These are phyloP conservation scores for Antedon mediterranea DNA, from an alignment of 53 echinoderm and acorn worm species.

Conservation along the genomic window DNA sequence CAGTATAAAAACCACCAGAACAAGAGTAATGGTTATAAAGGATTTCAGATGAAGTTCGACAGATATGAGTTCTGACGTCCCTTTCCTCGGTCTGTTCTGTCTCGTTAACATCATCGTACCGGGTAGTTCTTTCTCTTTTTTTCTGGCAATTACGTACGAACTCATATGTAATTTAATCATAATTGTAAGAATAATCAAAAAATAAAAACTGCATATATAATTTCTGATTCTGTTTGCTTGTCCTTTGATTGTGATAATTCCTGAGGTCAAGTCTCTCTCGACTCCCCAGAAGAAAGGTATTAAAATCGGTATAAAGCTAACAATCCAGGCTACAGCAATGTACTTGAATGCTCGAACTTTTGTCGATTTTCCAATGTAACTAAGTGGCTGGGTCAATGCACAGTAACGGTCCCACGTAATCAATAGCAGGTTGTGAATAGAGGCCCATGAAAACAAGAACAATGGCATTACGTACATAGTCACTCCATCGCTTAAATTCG, in stretches of 20 bases:
- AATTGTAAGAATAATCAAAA: not conserved
- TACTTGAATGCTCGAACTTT: not conserved
- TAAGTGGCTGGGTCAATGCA: not conserved
- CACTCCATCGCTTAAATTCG: not conserved
- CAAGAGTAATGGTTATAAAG: not conserved
- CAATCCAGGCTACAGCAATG: not conserved
- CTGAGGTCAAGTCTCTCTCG: not conserved
- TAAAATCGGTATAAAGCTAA: not conserved
- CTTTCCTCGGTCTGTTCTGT: not conserved
- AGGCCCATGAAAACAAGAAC: not conserved
- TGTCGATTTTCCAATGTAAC: not conserved
- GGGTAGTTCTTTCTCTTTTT: not conserved
- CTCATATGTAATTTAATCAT: not conserved
- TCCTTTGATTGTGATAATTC: not conserved
- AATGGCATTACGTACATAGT: not conserved
- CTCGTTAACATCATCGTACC: not conserved
- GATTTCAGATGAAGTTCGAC: not conserved
- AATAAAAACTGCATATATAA: not conserved
- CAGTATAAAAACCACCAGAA: not conserved
- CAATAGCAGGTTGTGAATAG: not conserved
- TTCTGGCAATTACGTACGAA: not conserved
- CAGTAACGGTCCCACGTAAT: not conserved
- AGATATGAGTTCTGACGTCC: not conserved
- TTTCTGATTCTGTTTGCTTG: not conserved
- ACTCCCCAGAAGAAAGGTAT: not conserved